Base-by-base conservation (phyloP, 2,888 invertebrate genomes). In the Chirona hameri region DNA sequence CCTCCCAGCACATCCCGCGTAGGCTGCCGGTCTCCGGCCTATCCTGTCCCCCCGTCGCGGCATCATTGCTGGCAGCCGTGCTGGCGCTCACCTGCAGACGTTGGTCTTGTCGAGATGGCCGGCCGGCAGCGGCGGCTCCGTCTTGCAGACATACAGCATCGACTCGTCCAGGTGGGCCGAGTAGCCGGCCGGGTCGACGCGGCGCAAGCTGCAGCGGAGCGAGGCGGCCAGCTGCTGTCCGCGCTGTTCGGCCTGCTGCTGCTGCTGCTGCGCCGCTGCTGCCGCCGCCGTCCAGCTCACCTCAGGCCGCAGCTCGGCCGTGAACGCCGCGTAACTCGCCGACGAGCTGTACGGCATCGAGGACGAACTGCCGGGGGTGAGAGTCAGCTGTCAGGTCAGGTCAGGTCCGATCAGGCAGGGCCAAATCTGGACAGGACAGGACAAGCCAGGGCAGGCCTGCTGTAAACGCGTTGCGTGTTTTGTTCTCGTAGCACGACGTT, bases 291-390 rank as follows among this genome's bases (percentile, higher is more conserved):
- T 91, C 87, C 0, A 91, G 91, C 86, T 39, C 0, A 86, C 87
- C 0, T 92, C 92, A 0, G 93, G 89, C 65, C 94, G 89, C 87
- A 94, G 93, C 88, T 95, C 94, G 0, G 95, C 94, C 3, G 94
- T 94, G 88, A 95, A 94, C 79, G 94, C 94, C 79, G 94, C 94
- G 86, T 94, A 95, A 0, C 94, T 94, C 55, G 94, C 92, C 79
- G 93, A 92, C 39, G 86, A 84, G 72, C 90, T 89, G 0, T 91
- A 90, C 82, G 31, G 76, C 39, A 21, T 5, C 1, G 76, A 9
- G 7, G 76, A 15, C 4, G 27, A 39, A 21, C 76, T 76, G 76
- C 0, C 76, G 39, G 7, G 39, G 39, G 39, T n/a, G n/a, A n/a
- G n/a, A n/a, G n/a, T n/a, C n/a, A n/a, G n/a, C n/a, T n/a, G n/a